Conservation (phyloP, 2,888 invertebrate genomes). For the Drosophila eohydei region DNA sequence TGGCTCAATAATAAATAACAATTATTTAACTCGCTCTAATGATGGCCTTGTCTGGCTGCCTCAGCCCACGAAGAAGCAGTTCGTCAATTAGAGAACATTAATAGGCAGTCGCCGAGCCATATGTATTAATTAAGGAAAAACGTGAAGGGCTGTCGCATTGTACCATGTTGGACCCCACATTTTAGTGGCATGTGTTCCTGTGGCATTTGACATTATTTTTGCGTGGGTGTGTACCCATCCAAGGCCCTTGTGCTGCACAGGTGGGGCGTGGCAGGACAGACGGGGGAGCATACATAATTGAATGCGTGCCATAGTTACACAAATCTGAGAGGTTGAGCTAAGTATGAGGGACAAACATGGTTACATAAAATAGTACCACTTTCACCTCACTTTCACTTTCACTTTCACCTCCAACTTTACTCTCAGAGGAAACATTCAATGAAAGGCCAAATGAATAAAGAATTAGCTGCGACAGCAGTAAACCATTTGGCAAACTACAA, state of each 20-base stretch:
- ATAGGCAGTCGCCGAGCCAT: slow-evolving; percentile 43
- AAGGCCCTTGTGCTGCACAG: slow-evolving; percentile 13
- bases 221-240: neutral
- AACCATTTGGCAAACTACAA: slow-evolving; percentile 16
- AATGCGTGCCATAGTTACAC: slow-evolving; percentile 63
- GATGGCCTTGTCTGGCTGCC: slow-evolving; percentile 13
- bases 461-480: slow-evolving; percentile 66
- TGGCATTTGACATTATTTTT: slow-evolving; percentile 13
- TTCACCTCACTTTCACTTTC: slow-evolving; percentile 8
- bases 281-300: slow-evolving; percentile 58
- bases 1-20: slow-evolving; percentile 63
- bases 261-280: slow-evolving; percentile 9
- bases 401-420: neutral
- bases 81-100: slow-evolving; percentile 62
- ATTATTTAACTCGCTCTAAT: slow-evolving; percentile 59
- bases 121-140: slow-evolving; percentile 65
- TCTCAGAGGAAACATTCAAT: slow-evolving; percentile 35
- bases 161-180: neutral
- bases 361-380: slow-evolving; percentile 35
- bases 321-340: slow-evolving; percentile 53
- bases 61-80: slow-evolving; percentile 32
- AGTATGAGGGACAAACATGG: slow-evolving; percentile 44
- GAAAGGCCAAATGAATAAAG: slow-evolving; percentile 72
- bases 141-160: slow-evolving; percentile 38
- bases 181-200: neutral